Conservation (phyloP, 2,888 invertebrate species). For the Hyppa rectilinea region DNA sequence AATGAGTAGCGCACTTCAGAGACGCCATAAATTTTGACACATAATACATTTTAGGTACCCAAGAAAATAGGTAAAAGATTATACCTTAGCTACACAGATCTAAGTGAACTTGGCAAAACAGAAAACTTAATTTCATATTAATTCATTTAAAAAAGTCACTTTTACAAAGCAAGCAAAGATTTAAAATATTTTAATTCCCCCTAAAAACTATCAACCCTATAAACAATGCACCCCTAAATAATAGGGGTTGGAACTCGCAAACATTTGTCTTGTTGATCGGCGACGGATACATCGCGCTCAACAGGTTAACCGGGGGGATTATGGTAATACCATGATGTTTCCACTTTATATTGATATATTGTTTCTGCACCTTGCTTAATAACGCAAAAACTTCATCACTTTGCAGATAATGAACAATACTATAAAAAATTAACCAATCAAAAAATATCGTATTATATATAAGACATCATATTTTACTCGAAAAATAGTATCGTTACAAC, state of each 20-base stretch:
- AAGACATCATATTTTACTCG: no score
- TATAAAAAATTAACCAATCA: no score
- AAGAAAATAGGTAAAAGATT: background rate
- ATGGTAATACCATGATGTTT: slow-evolving; percentile 50
- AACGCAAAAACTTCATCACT: background rate
- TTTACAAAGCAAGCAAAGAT: background rate
- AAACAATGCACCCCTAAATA: slow-evolving; percentile 86
- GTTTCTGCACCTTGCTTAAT: no score
- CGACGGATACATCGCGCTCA: slow-evolving; percentile 69
- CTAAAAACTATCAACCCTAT: slow-evolving; percentile 76
- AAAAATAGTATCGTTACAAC: no score
- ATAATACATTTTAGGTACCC: no score
- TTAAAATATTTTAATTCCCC: background rate
- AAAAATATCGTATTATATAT: no score
- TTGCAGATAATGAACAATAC: fast-evolving
- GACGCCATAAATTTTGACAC: no score
- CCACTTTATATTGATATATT: slow-evolving; percentile 23
- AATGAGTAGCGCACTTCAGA: no score
- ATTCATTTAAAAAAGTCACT: no score
- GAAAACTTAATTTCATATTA: no score
- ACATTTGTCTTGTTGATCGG: slow-evolving; percentile 83
- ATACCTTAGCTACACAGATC: background rate
- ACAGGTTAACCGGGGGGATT: slow-evolving; percentile 76
- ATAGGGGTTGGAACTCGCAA: slow-evolving; percentile 84
- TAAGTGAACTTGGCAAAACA: background rate